These are phyloP conservation scores for Anas bahamensis DNA, from an alignment of 2,797 vertebrate species.

Conservation along the genomic window DNA sequence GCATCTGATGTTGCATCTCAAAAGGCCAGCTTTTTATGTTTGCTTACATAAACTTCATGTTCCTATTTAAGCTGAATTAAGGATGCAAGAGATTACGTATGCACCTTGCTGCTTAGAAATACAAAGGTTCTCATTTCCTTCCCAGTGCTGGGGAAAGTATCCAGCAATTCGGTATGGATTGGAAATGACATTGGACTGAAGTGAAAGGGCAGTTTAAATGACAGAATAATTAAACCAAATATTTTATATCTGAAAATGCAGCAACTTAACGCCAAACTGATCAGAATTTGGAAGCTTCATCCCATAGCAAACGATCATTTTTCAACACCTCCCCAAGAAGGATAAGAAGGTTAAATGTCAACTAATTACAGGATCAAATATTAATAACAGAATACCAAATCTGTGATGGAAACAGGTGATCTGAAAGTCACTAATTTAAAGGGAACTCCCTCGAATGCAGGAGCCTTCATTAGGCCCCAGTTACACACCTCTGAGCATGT, in stretches of 20 bases:
- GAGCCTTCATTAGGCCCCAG: background rate
- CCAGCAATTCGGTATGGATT: background rate
- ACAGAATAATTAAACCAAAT: background rate
- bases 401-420: background rate
- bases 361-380: background rate
- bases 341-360: slow-evolving; percentile 2
- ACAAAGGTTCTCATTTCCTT: background rate
- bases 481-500: background rate
- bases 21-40: slow-evolving; percentile 1
- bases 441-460: background rate
- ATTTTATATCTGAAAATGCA: background rate
- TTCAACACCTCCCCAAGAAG: background rate
- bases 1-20: background rate
- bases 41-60: background rate
- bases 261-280: background rate
- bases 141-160: background rate
- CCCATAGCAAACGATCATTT: background rate
- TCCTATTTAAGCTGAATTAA: background rate
- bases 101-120: background rate
- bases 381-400: background rate
- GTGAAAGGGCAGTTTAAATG: background rate
- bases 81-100: background rate
- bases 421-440: background rate
- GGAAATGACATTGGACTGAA: background rate
- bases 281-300: background rate